A percentile compares a stretch with the other conserved stretches of the same genome.
These are phyloP conservation scores for Atethmia centrago DNA, from an alignment of 2,888 invertebrate species.

Conservation along the genomic window DNA sequence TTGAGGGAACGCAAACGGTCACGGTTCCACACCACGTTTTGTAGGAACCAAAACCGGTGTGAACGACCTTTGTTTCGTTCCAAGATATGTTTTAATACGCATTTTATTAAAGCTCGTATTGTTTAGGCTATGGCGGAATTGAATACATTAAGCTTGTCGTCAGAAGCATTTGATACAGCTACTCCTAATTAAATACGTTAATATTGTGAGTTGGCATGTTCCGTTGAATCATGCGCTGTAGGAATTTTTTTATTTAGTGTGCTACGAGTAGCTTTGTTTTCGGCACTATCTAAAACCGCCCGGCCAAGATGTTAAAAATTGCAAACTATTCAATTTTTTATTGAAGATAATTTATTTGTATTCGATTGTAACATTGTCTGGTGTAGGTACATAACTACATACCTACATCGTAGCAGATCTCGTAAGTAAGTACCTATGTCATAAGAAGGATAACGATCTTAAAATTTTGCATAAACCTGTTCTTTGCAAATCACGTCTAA, in stretches of 20 bases:
- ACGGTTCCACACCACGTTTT: slow-evolving; percentile 81
- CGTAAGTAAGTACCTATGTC: background rate
- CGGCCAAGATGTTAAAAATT: background rate
- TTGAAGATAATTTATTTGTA: slow-evolving; percentile 1
- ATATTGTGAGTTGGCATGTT: slow-evolving; percentile 25
- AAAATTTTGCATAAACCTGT: slow-evolving; percentile 7
- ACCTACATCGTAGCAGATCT: background rate
- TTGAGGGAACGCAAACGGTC: slow-evolving; percentile 77
- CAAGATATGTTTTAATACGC: slow-evolving; percentile 86
- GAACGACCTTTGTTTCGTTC: slow-evolving; percentile 84
- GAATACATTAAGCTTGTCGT: slow-evolving; percentile 83
- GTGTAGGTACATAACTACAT: background rate
- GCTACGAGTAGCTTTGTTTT: background rate
- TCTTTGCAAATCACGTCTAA: slow-evolving; percentile 30
- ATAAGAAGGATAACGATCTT: slow-evolving; percentile 1
- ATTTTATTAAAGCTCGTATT: slow-evolving; percentile 87
- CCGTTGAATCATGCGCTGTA: background rate
- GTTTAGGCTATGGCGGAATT: slow-evolving; percentile 81
- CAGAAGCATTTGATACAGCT: slow-evolving; percentile 61
- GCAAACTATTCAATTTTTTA: background rate
- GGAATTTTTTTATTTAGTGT: background rate
- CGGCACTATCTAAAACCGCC: background rate
- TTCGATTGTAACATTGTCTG: background rate
- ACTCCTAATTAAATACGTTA: slow-evolving; percentile 46
- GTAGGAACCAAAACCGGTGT: slow-evolving; percentile 79